Evolutionary conservation across 30 jellyfish, hydroid and myxozoan species (phyloP), one percentile per base, ranked within the genome.

Genomic region (Cassiopea xamachana): DNA sequence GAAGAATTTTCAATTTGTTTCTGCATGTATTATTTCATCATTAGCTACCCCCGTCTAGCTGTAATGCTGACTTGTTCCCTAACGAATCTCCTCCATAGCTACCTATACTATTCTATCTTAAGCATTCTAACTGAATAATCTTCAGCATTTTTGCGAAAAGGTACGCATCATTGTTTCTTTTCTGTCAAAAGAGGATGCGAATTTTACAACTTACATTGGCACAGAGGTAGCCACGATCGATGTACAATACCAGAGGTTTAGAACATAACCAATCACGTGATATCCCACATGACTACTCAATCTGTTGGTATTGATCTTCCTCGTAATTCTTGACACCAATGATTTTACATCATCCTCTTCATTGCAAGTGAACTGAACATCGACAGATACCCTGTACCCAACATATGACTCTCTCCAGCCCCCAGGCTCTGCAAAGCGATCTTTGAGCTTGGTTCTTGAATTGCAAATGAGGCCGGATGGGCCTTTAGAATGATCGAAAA

Each of bases 201-300:
- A 10, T 55, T 12, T 73, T 12, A 1, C 17, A 12, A 73, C 90
- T 82, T 51, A 84, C 92, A 79, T 69, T 84, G 94, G 88, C 77
- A 16, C 68, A 46, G 87, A 9, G 2, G 89, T 87, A 14, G 89
- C 43, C 48, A 55, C 43, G 1, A n/a, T 27, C 14, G 78, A 51
- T 48, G 76, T 78, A 58, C 94, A 87, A 69, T 75, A 60, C 94
- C 94, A 87, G 51, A 48, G 73, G 47, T 76, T 61, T 8, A 87
- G 82, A 7, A 50, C 77, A 89, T 89, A 87, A 7, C 89, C 94
- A 46, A 87, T 77, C 71, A 77, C 94, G 75, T 77, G 89, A 76
- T 45, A 77, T 44, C 94, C 94, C 10, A 87, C 82, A n/a, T 87
- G 85, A 61, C n/a, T 60, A 43, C 77, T 89, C 13, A 87, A 48